Evolutionary conservation across 1,140 invertebrate species (phyloP).

Genomic region (Drosophila oshimai): DNA sequence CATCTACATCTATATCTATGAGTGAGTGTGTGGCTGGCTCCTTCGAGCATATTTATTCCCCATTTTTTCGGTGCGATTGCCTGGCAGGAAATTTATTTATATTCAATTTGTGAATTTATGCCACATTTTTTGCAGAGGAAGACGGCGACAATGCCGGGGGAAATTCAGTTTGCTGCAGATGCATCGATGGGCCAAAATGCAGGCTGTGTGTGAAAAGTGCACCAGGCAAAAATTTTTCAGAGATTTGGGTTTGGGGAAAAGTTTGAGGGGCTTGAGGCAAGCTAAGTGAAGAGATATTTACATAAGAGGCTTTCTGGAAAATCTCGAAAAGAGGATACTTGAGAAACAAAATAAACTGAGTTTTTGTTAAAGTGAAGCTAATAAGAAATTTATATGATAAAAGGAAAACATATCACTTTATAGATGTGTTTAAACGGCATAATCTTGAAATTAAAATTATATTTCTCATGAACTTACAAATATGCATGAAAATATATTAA

Average conservation of each 20-base stretch:
- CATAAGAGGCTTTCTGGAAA: not conserved
- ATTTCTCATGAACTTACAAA: too few species aligned
- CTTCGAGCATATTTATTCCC: constrained; percentile 51
- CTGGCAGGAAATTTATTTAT: constrained; percentile 80
- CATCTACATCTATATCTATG: constrained; percentile 8
- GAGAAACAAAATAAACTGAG: not conserved
- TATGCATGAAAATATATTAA: too few species aligned
- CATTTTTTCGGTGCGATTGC: constrained; percentile 29
- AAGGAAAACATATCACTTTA: not conserved
- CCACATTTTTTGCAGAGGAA: constrained; percentile 30
- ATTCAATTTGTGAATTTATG: constrained; percentile 76
- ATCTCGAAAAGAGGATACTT: not conserved
- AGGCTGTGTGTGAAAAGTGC: constrained; percentile 2
- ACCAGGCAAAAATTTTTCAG: constrained; percentile 7
- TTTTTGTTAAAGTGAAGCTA: not conserved
- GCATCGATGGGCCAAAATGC: constrained; percentile 20
- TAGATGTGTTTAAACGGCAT: too few species aligned
- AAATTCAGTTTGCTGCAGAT: constrained; percentile 56
- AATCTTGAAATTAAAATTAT: too few species aligned
- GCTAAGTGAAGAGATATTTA: not conserved
- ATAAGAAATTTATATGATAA: not conserved
- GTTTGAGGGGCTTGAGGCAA: constrained; percentile 5
- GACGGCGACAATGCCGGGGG: constrained; percentile 36
- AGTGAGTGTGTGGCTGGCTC: constrained; percentile 15
- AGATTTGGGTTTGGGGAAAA: not conserved